phyloP scores from a whole-genome alignment of 2,113 vertebrate species.

The Lathamus discolor region DNA sequence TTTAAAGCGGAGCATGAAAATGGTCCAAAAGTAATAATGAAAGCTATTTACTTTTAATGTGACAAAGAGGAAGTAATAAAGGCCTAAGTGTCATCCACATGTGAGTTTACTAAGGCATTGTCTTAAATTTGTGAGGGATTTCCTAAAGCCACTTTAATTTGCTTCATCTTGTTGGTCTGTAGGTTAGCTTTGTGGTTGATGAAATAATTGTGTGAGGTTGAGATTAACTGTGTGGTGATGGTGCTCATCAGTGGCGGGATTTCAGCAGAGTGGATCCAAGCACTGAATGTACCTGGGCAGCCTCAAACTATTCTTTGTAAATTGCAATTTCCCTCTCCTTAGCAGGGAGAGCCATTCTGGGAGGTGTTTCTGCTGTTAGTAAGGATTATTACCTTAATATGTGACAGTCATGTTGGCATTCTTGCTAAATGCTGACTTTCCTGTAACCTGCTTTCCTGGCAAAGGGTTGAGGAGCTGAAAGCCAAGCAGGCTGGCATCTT shows the following conservation, averaged over 20 bases:
- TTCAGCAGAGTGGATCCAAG: not conserved
- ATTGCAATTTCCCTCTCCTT: not conserved
- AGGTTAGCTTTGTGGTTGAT: not conserved
- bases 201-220: not conserved
- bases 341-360: not conserved
- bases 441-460: not conserved
- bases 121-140: not conserved
- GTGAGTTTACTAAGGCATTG: not conserved
- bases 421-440: slow-evolving; percentile 20
- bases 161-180: not conserved
- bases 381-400: not conserved
- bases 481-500: not conserved
- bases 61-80: not conserved
- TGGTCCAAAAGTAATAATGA: not conserved
- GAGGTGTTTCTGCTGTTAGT: not conserved
- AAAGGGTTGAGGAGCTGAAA: not conserved
- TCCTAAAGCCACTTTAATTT: not conserved
- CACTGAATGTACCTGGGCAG: accelerated
- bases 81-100: not conserved
- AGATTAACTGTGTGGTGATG: accelerated
- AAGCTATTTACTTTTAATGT: not conserved
- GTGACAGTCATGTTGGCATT: not conserved
- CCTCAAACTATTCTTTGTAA: not conserved
- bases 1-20: not conserved
- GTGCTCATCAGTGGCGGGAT: not conserved